These are phyloP conservation scores for Anas capensis DNA, from an alignment of 2,797 vertebrate species.

Conservation along the genomic window DNA sequence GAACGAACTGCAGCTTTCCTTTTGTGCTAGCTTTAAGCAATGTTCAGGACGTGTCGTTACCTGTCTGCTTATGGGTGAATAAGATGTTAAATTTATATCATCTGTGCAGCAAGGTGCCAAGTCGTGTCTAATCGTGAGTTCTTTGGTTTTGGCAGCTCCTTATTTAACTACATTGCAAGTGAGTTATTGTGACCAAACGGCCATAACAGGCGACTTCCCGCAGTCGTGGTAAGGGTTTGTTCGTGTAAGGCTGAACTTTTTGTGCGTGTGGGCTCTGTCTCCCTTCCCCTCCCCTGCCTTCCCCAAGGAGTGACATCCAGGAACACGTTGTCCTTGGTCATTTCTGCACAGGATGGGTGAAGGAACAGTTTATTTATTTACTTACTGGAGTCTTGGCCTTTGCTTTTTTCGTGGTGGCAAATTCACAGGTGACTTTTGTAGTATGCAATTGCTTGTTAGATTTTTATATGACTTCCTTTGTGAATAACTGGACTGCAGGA, in stretches of 20 bases:
- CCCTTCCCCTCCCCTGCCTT: neutral
- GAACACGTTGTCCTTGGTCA: slow-evolving; percentile 8
- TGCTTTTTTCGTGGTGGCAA: neutral
- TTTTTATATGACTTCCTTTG: neutral
- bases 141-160: neutral
- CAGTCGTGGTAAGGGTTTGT: neutral
- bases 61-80: neutral
- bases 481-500: neutral
- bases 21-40: neutral
- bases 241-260: neutral
- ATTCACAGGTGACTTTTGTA: neutral
- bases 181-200: neutral
- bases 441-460: neutral
- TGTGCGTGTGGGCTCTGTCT: neutral
- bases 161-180: neutral
- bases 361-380: slow-evolving; percentile 37
- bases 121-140: neutral
- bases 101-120: neutral
- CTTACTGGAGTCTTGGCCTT: neutral
- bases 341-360: slow-evolving; percentile 13
- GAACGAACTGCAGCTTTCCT: neutral
- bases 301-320: neutral
- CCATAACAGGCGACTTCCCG: neutral
- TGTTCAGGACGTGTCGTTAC: neutral
- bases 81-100: neutral